A percentile compares a stretch with the other conserved stretches of the same genome.
These are phyloP conservation scores for Ptycholaimellus sp. DNA, from an alignment of 2,888 invertebrate genomes.

Conservation along the genomic window DNA sequence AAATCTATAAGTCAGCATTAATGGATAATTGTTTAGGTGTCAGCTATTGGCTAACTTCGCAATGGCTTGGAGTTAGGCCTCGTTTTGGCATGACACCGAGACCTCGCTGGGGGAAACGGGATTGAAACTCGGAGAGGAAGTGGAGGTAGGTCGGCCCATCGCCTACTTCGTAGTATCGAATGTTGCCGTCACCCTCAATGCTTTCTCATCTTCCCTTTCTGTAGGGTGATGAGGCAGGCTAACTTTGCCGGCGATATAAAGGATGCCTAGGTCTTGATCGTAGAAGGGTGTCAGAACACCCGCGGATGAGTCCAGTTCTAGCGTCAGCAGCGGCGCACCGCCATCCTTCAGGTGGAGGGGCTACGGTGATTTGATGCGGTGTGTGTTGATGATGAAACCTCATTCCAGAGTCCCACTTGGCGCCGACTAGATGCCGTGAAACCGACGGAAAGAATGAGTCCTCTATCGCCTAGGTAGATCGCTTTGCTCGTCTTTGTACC, in stretches of 20 bases:
- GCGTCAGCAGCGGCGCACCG: conserved; percentile 20
- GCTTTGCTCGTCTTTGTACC: conserved; percentile 51
- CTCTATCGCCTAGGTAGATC: conserved; percentile 24
- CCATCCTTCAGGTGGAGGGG: conserved; percentile 24
- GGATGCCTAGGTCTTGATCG: conserved; percentile 78
- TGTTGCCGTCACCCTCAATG: conserved; percentile 69
- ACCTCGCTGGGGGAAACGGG: conserved; percentile 87
- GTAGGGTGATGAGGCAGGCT: conserved; percentile 1
- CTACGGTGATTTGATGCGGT: neutral
- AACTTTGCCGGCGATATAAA: conserved; percentile 74
- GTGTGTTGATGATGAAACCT: conserved; percentile 27
- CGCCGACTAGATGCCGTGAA: conserved; percentile 27
- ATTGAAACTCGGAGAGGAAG: conserved; percentile 87
- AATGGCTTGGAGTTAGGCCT: conserved; percentile 71
- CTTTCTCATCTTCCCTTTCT: neutral
- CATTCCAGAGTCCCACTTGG: conserved; percentile 30
- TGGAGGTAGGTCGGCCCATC: conserved; percentile 79
- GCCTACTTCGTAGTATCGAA: conserved; percentile 74
- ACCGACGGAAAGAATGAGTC: conserved; percentile 28
- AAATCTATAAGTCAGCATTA: too few relatives aligned
- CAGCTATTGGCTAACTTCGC: too few relatives aligned
- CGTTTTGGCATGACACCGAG: conserved; percentile 75
- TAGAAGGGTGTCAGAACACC: conserved; percentile 89
- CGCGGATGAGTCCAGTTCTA: conserved; percentile 41
- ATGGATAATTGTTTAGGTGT: too few relatives aligned